Conservation (phyloP, 2,888 invertebrate species). For the Tricholauxania praeusta region DNA sequence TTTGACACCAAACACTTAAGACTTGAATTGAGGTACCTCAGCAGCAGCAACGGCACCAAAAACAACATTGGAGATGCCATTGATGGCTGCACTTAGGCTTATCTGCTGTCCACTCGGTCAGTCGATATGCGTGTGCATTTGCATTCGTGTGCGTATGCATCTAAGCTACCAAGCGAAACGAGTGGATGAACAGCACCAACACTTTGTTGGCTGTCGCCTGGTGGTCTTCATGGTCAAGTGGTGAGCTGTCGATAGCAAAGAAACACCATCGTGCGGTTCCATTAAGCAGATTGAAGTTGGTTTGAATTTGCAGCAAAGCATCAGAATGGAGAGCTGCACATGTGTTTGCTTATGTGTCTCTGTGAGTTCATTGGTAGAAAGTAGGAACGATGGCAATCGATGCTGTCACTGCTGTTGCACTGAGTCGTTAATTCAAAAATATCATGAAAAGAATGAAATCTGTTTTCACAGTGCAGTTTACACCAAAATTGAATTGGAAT, state of each 20-base stretch:
- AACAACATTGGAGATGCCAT: not conserved
- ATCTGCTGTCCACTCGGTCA: too few relatives aligned
- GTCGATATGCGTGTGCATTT: not conserved
- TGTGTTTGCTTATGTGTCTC: too few relatives aligned
- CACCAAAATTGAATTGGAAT: too few relatives aligned
- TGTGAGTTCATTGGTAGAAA: too few relatives aligned
- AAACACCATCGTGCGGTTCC: conserved; percentile 21
- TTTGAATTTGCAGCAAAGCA: too few relatives aligned
- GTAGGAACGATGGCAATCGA: too few relatives aligned
- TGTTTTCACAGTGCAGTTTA: too few relatives aligned
- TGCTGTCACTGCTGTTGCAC: too few relatives aligned
- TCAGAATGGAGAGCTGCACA: too few relatives aligned
- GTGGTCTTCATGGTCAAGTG: conserved; percentile 17
- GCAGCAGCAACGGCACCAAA: not conserved
- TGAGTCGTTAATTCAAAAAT: too few relatives aligned
- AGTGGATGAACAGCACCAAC: not conserved
- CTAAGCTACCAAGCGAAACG: not conserved
- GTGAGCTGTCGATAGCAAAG: conserved; percentile 16
- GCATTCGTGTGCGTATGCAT: not conserved
- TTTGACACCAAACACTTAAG: conserved; percentile 18
- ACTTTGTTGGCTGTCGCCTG: conserved; percentile 20
- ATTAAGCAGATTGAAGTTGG: conserved; percentile 18
- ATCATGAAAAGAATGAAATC: too few relatives aligned
- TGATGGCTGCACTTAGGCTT: conserved; percentile 22
- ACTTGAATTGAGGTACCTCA: not conserved